phyloP scores from a whole-genome alignment of 2,888 invertebrate species.

The Idaea dimidiata region DNA sequence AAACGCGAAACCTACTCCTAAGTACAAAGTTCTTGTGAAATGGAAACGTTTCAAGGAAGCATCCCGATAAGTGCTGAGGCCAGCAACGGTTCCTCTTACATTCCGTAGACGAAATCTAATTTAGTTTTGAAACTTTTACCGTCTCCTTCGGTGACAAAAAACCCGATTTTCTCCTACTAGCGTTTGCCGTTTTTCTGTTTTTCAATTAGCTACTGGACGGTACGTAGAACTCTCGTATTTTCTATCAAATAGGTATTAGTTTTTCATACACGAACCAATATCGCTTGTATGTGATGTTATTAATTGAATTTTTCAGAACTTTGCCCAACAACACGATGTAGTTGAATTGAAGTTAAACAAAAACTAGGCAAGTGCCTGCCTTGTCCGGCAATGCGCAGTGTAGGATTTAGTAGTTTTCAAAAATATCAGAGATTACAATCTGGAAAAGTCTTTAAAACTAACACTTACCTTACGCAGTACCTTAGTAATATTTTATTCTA shows the following conservation, averaged over 20 bases:
- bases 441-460: no score
- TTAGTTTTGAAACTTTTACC: conserved; percentile 65
- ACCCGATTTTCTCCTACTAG: conserved; percentile 16
- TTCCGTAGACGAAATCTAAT: conserved; percentile 67
- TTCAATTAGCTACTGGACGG: conserved; percentile 35
- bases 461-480: no score
- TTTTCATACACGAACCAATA: background rate
- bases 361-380: no score
- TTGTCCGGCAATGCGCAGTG: no score
- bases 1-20: background rate
- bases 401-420: no score
- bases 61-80: conserved; percentile 64
- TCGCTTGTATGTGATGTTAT: background rate
- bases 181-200: conserved; percentile 49
- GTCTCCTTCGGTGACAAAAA: conserved; percentile 38
- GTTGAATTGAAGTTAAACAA: no score
- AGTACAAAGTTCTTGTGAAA: conserved; percentile 1
- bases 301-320: background rate
- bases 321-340: background rate
- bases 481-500: no score
- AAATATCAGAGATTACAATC: no score
- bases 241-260: conserved; percentile 11
- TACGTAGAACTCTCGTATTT: conserved; percentile 11
- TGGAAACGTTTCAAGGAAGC: conserved; percentile 18
- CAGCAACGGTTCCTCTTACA: conserved; percentile 65